Evolutionary conservation across 1,140 invertebrate genomes (phyloP).

Genomic region (Pinna nobilis): DNA sequence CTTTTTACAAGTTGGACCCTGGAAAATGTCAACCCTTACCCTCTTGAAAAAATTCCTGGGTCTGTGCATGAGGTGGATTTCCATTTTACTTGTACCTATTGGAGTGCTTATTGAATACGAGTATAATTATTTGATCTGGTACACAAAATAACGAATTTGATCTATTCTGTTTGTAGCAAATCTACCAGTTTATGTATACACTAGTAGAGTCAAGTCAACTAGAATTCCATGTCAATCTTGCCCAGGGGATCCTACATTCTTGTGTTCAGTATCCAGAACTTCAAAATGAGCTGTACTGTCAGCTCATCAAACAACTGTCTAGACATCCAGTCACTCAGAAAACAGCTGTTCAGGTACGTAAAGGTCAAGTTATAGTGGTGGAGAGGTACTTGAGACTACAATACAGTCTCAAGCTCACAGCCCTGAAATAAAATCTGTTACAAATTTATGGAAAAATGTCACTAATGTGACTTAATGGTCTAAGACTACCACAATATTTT

Average conservation of each 20-base stretch:
- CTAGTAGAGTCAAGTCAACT: slow-evolving; percentile 95
- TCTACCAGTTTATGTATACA: slow-evolving; percentile 95
- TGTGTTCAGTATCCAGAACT: slow-evolving; percentile 92
- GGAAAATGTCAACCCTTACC: too few species aligned
- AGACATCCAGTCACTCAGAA: slow-evolving; percentile 85
- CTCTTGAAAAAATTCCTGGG: neutral
- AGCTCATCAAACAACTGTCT: slow-evolving; percentile 93
- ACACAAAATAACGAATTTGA: neutral
- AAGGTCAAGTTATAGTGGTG: neutral
- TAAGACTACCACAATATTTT: too few species aligned
- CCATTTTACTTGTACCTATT: neutral
- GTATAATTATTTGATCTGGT: neutral
- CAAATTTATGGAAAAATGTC: too few species aligned
- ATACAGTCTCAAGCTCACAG: too few species aligned
- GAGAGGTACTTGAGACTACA: neutral
- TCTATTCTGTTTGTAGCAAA: slow-evolving; percentile 80
- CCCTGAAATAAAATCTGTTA: too few species aligned
- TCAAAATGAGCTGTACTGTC: slow-evolving; percentile 93
- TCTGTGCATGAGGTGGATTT: neutral
- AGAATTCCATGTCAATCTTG: slow-evolving; percentile 95
- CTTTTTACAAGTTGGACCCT: too few species aligned
- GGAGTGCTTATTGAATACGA: neutral
- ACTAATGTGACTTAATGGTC: too few species aligned
- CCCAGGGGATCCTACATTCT: slow-evolving; percentile 93
- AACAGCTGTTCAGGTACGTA: slow-evolving; percentile 61